These are phyloP conservation scores for Parazoanthus atlanticus DNA, from an alignment of 92 coral and sea anemone genomes.

Conservation along the genomic window DNA sequence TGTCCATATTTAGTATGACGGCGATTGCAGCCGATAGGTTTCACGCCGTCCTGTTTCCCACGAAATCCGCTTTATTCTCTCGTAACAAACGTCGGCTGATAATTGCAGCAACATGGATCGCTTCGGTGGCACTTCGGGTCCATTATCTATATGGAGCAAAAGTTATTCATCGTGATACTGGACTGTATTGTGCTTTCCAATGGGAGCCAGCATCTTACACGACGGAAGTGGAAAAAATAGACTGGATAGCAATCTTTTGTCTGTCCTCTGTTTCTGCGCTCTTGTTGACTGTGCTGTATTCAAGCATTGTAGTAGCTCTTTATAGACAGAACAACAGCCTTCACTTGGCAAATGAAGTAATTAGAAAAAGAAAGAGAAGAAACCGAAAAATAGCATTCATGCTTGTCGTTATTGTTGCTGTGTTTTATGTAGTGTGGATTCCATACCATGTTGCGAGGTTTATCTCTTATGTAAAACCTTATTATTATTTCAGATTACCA, in stretches of 20 bases:
- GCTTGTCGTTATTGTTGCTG: not conserved
- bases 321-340: not conserved
- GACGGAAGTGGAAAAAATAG: no score
- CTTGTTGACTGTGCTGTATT: not conserved
- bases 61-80: not conserved
- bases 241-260: not conserved
- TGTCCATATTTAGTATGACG: no score
- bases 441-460: not conserved
- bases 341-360: not conserved
- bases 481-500: not conserved
- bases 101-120: not conserved
- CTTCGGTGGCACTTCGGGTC: not conserved
- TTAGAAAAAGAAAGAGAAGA: not conserved
- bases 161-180: not conserved
- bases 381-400: not conserved
- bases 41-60: no score
- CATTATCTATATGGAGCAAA: not conserved
- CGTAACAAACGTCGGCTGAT: not conserved
- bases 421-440: not conserved
- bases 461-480: not conserved
- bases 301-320: not conserved
- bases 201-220: not conserved
- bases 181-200: not conserved
- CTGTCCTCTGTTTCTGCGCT: not conserved
- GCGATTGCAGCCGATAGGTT: no score